A percentile compares a stretch with the other conserved stretches of the same genome.
Conservation (phyloP, 2,888 invertebrate genomes). For the Prostheceraeus crozeri region DNA sequence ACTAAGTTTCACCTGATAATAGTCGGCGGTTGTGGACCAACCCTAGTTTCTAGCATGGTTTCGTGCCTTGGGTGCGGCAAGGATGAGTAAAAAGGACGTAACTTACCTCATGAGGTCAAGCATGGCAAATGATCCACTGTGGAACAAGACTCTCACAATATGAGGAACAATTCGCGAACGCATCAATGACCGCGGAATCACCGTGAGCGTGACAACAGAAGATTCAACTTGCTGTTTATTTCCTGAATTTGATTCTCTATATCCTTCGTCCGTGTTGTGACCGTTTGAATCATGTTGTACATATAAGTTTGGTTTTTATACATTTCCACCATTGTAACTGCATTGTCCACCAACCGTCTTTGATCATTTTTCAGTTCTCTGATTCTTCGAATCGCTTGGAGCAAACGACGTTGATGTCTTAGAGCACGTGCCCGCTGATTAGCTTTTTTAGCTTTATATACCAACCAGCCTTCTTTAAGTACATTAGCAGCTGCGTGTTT, state of each 20-base stretch:
- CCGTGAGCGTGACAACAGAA: no score
- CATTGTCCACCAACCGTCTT: conserved; percentile 46
- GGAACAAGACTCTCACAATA: no score
- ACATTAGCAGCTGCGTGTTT: conserved; percentile 51
- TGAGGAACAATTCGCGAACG: no score
- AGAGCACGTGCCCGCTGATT: conserved; percentile 21
- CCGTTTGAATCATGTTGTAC: not conserved
- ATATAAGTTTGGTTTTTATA: conserved; percentile 34
- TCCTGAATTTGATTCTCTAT: not conserved
- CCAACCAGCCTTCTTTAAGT: conserved; percentile 51
- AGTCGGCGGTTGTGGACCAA: no score
- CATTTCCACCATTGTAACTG: conserved; percentile 47
- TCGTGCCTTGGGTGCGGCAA: no score
- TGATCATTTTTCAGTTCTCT: conserved; percentile 53
- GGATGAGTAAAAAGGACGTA: no score
- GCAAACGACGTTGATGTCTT: conserved; percentile 48
- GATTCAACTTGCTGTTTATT: conserved; percentile 34
- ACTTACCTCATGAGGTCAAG: no score
- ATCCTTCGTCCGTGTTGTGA: conserved; percentile 30
- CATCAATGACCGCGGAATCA: no score
- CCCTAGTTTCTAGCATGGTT: no score
- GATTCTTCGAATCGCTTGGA: conserved; percentile 52
- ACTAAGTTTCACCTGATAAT: no score
- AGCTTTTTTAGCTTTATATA: conserved; percentile 45
- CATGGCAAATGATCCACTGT: no score